Evolutionary conservation across 2,113 vertebrate species (phyloP), one percentile per base, ranked within the genome.

Genomic region (Spea bombifrons): DNA sequence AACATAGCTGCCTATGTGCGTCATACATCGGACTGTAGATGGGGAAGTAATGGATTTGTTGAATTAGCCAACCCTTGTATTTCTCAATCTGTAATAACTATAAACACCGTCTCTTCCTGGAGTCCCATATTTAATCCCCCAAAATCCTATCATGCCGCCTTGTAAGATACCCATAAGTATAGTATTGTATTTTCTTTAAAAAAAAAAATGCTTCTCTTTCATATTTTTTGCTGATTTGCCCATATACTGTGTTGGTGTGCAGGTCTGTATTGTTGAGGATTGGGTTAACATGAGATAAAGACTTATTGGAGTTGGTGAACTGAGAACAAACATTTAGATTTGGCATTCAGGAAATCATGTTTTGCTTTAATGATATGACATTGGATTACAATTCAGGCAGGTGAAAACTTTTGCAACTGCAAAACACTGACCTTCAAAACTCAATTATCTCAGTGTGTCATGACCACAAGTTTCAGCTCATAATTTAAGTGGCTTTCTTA

Each of bases 341-440:
- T 78, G 67, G 48, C 57, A 78, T 78, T 78, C 69, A 66, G n/a
- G 48, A 48, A 55, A 46, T 50, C 70, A 53, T 66, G 69, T 66
- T 73, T 73, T 57, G 43, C 71, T 59, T 80, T 80, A 80, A 73
- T 73, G 63, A 73, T 80, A 73, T 80, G 77, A 52, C 63, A 73
- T 73, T 71, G 69, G 69, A 71, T 71, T 80, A 80, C 77, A 73
- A 66, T 73, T 80, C 63, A 73, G 71, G 71, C 70, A 73, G 77
- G 77, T 73, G 63, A 80, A 73, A 66, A 80, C 44, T 73, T n/a
- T 61, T 80, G 71, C 77, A 73, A 80, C 77, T 80, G 64, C 77
- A 80, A 73, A 80, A 80, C 63, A 73, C 77, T 80, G 77, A 80
- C 77, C 77, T 80, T 80, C 77, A 80, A 80, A 80, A 80, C 77